Evolutionary conservation across 2,888 invertebrate genomes (phyloP).

Genomic region (Rotaria socialis): DNA sequence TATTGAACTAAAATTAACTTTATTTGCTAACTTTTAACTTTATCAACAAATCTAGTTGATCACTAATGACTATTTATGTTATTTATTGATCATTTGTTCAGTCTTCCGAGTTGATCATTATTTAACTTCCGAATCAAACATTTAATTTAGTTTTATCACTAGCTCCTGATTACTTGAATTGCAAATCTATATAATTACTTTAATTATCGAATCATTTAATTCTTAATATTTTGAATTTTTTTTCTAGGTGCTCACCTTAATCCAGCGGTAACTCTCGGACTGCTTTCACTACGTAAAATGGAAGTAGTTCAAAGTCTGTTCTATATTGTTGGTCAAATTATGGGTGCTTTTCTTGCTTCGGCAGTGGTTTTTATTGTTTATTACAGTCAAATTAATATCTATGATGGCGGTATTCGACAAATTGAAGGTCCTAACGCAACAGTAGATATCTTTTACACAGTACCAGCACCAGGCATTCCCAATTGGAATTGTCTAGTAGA

Average conservation of each 20-base stretch:
- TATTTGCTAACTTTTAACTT: too few species aligned
- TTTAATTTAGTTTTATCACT: too few species aligned
- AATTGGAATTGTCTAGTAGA: conserved; percentile 45
- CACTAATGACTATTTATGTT: too few species aligned
- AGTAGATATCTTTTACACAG: conserved; percentile 39
- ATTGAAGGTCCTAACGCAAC: not conserved
- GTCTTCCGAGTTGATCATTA: too few species aligned
- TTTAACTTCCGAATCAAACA: too few species aligned
- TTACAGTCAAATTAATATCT: not conserved
- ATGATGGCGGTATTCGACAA: conserved; percentile 32
- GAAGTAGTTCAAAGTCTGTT: conserved; percentile 35
- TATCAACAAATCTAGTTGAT: too few species aligned
- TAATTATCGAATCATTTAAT: too few species aligned
- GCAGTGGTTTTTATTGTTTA: conserved; percentile 34
- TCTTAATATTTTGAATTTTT: not conserved
- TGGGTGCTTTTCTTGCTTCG: conserved; percentile 36
- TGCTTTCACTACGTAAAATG: conserved; percentile 27
- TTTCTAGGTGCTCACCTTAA: conserved; percentile 43
- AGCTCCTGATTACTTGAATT: too few species aligned
- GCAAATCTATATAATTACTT: too few species aligned
- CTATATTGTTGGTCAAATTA: conserved; percentile 36
- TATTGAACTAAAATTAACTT: too few species aligned
- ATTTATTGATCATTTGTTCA: too few species aligned
- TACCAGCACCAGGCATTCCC: conserved; percentile 19
- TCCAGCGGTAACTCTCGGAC: conserved; percentile 39